Base-by-base conservation (phyloP, 1,140 invertebrate species). In the Lanistes nyassanus region DNA sequence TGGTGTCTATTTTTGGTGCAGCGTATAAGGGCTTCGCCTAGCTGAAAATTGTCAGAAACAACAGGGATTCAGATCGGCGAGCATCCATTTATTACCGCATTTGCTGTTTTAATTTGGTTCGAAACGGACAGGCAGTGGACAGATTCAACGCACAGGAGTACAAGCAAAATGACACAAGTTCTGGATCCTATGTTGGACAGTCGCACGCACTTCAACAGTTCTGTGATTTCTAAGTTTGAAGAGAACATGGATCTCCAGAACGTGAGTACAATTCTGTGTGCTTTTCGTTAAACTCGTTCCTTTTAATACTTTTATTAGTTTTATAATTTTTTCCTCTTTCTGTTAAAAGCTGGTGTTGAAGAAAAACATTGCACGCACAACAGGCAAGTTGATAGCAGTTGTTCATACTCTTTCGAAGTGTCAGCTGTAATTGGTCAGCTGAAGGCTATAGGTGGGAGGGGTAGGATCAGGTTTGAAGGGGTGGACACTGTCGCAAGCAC, bases 111-210 rank as follows among this genome's bases (percentile, higher is more conserved):
- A 4, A 53, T 13, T 69, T 55, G 23, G 9, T 53, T 11, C 6
- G 9, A 34, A 56, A 36, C 9, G 26, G 39, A n/a, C 37, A 2
- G 21, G 68, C n/a, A 36, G 11, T 3, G 19, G 5, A 19, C 56
- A 26, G 21, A 23, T 67, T 0, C 65, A 23, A 23, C 56, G 3
- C 29, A 31, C 56, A 34, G 23, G 19, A n/a, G 13, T 55, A 76
- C 21, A 47, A n/a, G n/a, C n/a, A n/a, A n/a, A n/a, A 77, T 77
- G 76, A 74, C 76, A 19, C 65, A 74, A 74, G 76, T 77, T 11
- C 42, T 77, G 66, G 76, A 77, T 42, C 65, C 70, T 16, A 74
- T 77, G 71, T 53, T 77, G 65, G 71, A 77, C 66, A 77, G 29
- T 37, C 76, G 74, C 5, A 31, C 66, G 16, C 65, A 67, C 36